Base-by-base conservation (phyloP, 2,113 vertebrate species). In the Pseudorasbora parva region DNA sequence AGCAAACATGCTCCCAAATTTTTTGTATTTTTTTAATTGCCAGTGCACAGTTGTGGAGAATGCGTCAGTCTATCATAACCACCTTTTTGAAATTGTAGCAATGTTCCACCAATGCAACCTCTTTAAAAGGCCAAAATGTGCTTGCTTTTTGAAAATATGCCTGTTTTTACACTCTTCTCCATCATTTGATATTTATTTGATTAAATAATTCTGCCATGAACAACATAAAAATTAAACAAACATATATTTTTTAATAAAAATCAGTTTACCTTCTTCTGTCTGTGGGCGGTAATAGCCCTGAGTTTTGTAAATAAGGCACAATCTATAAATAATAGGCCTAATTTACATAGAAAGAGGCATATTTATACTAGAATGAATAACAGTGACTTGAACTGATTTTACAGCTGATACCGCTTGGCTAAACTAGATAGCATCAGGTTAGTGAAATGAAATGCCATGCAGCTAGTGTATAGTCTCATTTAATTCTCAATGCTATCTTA, bases 401-500 rank as follows among this genome's bases (percentile, higher is more conserved):
- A 45, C 41, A 12, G 1, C n/a, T 0, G 69, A 47, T 73, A 15
- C 4, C 25, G 12, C 3, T 43, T 45, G 69, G 23, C 10, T 51
- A 19, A 60, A 37, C 30, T 68, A 37, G 17, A 68, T 19, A 37
- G 15, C 64, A 2, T 15, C 6, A 5, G 37, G 33, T 41, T n/a
- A 30, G n/a, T 72, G 2, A 47, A 75, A 30, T 51, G 45, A 30
- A 73, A 49, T 51, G 23, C 68, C 21, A 30, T 23, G 23, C 51
- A 54, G 19, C 51, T 54, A 54, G n/a, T 27, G 59, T 37, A 19
- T 60, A 64, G 37, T 30, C 59, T 79, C 12, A 17, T 59, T 43
- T 79, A 10, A 62, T 79, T 64, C 59, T 21, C 6, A 81, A 68
- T 56, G 62, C 64, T 51, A 69, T 83, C 71, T 49, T 64, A 51